Base-by-base conservation (phyloP, 2,113 vertebrate species). In the Pterocles gutturalis region DNA sequence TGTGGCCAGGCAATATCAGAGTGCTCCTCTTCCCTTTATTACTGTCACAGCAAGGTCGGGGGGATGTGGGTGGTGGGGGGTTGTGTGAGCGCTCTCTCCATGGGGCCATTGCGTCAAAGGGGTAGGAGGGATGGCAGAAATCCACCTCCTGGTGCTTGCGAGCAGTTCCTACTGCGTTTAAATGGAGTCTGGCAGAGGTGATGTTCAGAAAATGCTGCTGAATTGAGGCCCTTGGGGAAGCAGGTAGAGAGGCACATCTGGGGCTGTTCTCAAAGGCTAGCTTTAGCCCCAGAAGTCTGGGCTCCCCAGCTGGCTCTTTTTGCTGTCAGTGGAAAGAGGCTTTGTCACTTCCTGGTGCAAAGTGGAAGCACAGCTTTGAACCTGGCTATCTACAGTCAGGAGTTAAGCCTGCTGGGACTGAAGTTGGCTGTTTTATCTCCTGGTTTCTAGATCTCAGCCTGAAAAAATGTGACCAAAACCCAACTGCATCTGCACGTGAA, bases 331-430 rank as follows among this genome's bases (percentile, higher is more conserved):
- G 12, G 26, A 55, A 53, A 72, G 79, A 60, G 49, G 34, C 48
- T 78, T 85, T 80, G 80, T 38, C 33, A 9, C 21, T 51, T 36
- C 48, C 29, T 38, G 29, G 17, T 86, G 75, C 19, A 12, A 25
- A 34, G 36, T 25, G n/a, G 55, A 53, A 83, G 29, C 53, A 17
- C 2, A 8, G 25, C 61, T 76, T 67, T 75, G 65, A 43, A 71
- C 17, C 43, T 17, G 4, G 11, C 69, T 94, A 5, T 45, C 14
- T 0, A 0, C 25, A 31, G 55, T n/a, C 60, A 34, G 60, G 69
- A 71, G 57, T 43, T 33, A 17, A 17, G 7, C 43, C 60, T 91
- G 46, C 64, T 53, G 36, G 0, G 1, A 20, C 80, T 48, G 18
- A 48, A 2, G 5, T 10, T 48, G 48, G 4, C 45, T 75, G 15